Conservation (phyloP, 2,888 invertebrate genomes). For the Quadroppia sp. region DNA sequence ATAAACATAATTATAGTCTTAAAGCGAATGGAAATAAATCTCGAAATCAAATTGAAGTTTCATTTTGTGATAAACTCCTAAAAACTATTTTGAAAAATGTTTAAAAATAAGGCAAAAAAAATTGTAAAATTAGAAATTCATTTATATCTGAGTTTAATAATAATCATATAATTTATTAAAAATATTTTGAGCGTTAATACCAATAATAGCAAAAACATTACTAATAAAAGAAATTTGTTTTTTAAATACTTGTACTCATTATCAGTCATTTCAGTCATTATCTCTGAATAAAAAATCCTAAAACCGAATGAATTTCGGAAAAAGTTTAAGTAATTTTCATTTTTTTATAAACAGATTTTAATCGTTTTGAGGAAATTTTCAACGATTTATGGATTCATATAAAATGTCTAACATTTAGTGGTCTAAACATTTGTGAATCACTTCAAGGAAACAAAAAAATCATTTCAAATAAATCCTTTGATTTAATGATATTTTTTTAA, state of each 20-base stretch:
- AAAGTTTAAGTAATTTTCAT: no score
- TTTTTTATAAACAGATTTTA: no score
- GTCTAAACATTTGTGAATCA: background rate
- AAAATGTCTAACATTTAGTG: slow-evolving; percentile 6
- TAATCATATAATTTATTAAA: slow-evolving; percentile 13
- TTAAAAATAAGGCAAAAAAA: background rate
- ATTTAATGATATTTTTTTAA: background rate
- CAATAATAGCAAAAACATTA: slow-evolving; percentile 15
- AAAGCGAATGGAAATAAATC: no score
- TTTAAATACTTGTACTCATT: background rate
- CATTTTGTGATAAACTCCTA: no score
- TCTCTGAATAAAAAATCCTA: background rate
- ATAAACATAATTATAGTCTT: no score
- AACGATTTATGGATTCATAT: background rate
- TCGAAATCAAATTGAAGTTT: no score
- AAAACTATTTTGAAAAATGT: no score
- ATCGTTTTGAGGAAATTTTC: slow-evolving; percentile 23
- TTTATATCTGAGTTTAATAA: slow-evolving; percentile 11
- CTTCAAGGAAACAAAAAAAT: slow-evolving; percentile 27
- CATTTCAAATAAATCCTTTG: background rate
- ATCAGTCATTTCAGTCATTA: background rate
- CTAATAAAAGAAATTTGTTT: slow-evolving; percentile 27
- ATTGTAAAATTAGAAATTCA: background rate
- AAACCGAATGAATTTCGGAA: background rate
- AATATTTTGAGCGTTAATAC: slow-evolving; percentile 15